Percentiles rank a stretch among this genome's conserved stretches.
Evolutionary conservation across 1,140 invertebrate species (phyloP).

Genomic region (Anagrus nilaparvatae): DNA sequence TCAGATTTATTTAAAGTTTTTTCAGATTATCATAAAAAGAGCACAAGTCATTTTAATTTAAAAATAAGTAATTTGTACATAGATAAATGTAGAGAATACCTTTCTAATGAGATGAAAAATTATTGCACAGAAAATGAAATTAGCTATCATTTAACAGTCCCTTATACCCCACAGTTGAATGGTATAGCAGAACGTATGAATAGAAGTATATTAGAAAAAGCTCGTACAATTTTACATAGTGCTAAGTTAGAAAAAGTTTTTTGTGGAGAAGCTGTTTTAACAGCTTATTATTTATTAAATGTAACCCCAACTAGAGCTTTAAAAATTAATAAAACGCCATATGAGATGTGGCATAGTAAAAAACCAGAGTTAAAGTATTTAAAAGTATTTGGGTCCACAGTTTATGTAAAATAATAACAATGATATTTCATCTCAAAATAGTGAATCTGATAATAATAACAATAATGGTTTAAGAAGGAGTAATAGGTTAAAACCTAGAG

Average conservation of each 20-base stretch:
- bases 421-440: slow-evolving; percentile 26
- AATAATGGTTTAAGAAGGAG: too few relatives aligned
- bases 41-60: too few relatives aligned
- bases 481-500: too few relatives aligned
- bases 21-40: slow-evolving; percentile 5
- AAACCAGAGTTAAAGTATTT: slow-evolving; percentile 39
- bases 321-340: slow-evolving; percentile 32
- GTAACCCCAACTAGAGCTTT: too few relatives aligned
- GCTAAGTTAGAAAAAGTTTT: slow-evolving; percentile 23
- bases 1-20: slow-evolving; percentile 14
- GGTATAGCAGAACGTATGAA: too few relatives aligned
- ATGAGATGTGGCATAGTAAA: slow-evolving; percentile 38
- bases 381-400: slow-evolving; percentile 39
- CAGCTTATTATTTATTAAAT: slow-evolving; percentile 38
- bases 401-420: slow-evolving; percentile 34
- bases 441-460: too few relatives aligned
- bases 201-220: too few relatives aligned
- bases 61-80: slow-evolving; percentile 27
- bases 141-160: too few relatives aligned
- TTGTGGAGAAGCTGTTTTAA: slow-evolving; percentile 35
- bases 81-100: slow-evolving; percentile 38
- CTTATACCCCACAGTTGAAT: too few relatives aligned
- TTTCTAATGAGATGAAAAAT: slow-evolving; percentile 32
- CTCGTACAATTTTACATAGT: too few relatives aligned
- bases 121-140: slow-evolving; percentile 38